Evolutionary conservation across 1,140 invertebrate genomes (phyloP), one percentile per base, ranked within the genome.

Genomic region (Drosophila gunungcola): DNA sequence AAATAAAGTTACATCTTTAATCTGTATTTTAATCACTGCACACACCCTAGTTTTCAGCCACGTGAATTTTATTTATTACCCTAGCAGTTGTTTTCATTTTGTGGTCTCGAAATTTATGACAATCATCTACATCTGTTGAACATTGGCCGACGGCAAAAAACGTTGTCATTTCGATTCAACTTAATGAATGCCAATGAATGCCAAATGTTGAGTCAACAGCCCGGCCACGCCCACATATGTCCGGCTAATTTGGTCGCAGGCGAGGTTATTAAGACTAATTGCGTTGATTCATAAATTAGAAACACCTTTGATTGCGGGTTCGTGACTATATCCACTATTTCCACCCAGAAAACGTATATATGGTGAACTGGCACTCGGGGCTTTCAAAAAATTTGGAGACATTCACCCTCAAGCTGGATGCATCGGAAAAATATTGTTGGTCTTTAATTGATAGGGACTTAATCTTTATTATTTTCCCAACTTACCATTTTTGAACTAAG

Each of bases 261-360:
- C 29, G n/a, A 16, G 13, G 43, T 79, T 88, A 88, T 83, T 82
- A 82, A 79, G 76, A 69, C 79, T 88, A 88, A 86, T 86, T 86
- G 85, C 55, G 78, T 82, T 69, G 83, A 88, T 86, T 86, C 83
- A 88, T 86, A 86, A 88, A 82, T 88, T 88, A 88, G 83, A 55
- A 76, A 76, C 83, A 86, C 79, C 83, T 88, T 78, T 88, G 82
- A 86, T 82, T 86, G 83, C 74, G 56, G 64, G 58, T 64, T 73
- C 74, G 78, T 82, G 82, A 82, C 80, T 51, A 16, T 34, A 51
- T 51, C 48, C 48, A 51, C 46, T 49, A 36, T 6, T 43, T 3
- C 16, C 34, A 16, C 13, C 32, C 56, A 0, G 29, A 36, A 38
- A 13, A 60, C 36, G 16, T 12, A 21, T 9, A 65, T 60, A 34